Percentiles rank a stretch among this genome's conserved stretches.
phyloP scores from a whole-genome alignment of 2,888 invertebrate species.

The Psylliodes chrysocephalus region DNA sequence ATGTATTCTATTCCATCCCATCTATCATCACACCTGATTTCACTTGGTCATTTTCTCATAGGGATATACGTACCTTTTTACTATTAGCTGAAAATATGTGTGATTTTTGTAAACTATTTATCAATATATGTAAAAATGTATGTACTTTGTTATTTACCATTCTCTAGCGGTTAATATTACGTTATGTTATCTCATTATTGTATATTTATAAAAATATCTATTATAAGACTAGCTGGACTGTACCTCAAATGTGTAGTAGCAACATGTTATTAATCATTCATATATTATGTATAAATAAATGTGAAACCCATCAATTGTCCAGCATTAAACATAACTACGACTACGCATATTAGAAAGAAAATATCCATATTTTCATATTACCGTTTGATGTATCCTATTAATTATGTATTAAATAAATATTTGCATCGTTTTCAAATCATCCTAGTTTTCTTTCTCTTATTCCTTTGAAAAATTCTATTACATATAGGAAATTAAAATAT shows the following conservation, averaged over 20 bases:
- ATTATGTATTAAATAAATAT: constrained; percentile 64
- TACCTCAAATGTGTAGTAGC: constrained; percentile 48
- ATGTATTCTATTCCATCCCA: constrained; percentile 1
- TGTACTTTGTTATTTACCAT: constrained; percentile 61
- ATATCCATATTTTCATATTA: constrained; percentile 64
- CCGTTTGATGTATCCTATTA: constrained; percentile 63
- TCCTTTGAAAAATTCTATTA: too few species aligned
- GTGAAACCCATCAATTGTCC: constrained; percentile 50
- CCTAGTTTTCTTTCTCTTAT: background rate
- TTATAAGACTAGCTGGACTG: constrained; percentile 55
- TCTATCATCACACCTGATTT: constrained; percentile 49
- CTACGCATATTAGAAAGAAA: constrained; percentile 57
- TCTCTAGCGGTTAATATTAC: constrained; percentile 46
- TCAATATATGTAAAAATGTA: constrained; percentile 61
- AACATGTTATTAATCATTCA: constrained; percentile 9
- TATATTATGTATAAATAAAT: constrained; percentile 37
- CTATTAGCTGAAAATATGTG: constrained; percentile 63
- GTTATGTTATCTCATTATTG: constrained; percentile 58
- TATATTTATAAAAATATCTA: constrained; percentile 53
- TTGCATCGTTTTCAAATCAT: constrained; percentile 61
- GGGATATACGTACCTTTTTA: constrained; percentile 62
- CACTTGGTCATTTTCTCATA: constrained; percentile 54
- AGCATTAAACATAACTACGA: constrained; percentile 48
- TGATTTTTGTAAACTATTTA: constrained; percentile 62
- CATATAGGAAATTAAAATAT: too few species aligned